Conservation (phyloP, 2,797 vertebrate genomes). For the Semotilus atromaculatus region DNA sequence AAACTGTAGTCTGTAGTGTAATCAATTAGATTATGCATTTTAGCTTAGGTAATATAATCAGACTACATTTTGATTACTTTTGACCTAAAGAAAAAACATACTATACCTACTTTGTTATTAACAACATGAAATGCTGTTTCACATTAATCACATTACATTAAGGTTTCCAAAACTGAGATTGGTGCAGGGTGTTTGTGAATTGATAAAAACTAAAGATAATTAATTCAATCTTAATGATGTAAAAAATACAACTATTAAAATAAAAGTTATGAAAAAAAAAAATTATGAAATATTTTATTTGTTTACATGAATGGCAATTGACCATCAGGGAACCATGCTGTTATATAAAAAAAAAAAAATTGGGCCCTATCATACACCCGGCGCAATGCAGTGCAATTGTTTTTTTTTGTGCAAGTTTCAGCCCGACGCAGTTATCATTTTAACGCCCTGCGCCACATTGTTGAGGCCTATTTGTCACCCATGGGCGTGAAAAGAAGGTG, state of each 20-base stretch:
- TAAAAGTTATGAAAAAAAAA: neutral
- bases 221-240: neutral
- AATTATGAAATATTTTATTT: neutral
- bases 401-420: no score
- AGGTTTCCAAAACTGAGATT: neutral
- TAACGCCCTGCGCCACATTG: no score
- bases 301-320: neutral
- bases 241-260: no score
- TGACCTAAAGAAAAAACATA: neutral
- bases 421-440: no score
- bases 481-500: no score
- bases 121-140: constrained; percentile 3
- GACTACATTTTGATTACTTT: neutral
- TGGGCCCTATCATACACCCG: no score
- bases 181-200: neutral
- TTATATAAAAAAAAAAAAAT: neutral
- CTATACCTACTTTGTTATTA: neutral
- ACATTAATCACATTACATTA: neutral
- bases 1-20: neutral
- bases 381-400: no score
- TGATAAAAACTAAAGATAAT: neutral
- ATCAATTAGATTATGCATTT: neutral
- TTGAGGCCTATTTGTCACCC: no score
- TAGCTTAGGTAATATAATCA: neutral
- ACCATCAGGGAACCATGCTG: neutral